These are phyloP conservation scores for Ispidina picta DNA, from an alignment of 2,797 vertebrate genomes.

Conservation along the genomic window DNA sequence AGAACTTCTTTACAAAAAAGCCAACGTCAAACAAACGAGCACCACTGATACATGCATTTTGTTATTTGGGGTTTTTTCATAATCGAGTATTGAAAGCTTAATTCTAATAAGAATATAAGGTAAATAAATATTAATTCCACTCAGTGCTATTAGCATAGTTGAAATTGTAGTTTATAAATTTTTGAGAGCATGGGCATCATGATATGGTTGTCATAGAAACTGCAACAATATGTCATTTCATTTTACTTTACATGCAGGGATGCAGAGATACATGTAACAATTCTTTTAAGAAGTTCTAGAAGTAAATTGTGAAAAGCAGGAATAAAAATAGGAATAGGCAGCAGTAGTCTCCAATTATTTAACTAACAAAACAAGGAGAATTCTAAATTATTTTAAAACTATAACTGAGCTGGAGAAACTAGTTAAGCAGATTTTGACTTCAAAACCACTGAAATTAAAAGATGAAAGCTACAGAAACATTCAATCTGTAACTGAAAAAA, in stretches of 20 bases:
- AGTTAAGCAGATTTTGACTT: conserved; percentile 55
- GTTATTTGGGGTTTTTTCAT: neutral
- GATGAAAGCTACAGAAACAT: conserved; percentile 23
- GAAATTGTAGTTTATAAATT: conserved; percentile 78
- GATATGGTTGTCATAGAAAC: conserved; percentile 82
- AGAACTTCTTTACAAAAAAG: conserved; percentile 36
- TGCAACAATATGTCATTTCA: conserved; percentile 80
- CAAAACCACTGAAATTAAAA: conserved; percentile 46
- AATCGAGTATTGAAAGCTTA: conserved; percentile 48
- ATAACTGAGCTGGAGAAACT: neutral
- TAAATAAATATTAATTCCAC: conserved; percentile 67
- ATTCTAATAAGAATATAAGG: conserved; percentile 60
- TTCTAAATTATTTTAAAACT: conserved; percentile 37
- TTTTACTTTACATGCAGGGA: conserved; percentile 75
- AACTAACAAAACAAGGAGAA: conserved; percentile 45
- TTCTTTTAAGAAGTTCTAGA: conserved; percentile 69
- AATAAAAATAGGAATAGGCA: conserved; percentile 35
- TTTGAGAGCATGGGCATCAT: conserved; percentile 78
- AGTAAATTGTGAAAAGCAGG: conserved; percentile 64
- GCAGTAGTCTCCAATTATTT: conserved; percentile 9
- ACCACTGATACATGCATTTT: neutral
- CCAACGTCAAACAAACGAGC: neutral
- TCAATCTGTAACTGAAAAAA: conserved; percentile 39
- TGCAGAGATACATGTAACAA: conserved; percentile 54
- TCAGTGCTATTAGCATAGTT: conserved; percentile 72